Evolutionary conservation across 1,140 invertebrate genomes (phyloP), one percentile per base, ranked within the genome.

Genomic region (Drosophila lini): DNA sequence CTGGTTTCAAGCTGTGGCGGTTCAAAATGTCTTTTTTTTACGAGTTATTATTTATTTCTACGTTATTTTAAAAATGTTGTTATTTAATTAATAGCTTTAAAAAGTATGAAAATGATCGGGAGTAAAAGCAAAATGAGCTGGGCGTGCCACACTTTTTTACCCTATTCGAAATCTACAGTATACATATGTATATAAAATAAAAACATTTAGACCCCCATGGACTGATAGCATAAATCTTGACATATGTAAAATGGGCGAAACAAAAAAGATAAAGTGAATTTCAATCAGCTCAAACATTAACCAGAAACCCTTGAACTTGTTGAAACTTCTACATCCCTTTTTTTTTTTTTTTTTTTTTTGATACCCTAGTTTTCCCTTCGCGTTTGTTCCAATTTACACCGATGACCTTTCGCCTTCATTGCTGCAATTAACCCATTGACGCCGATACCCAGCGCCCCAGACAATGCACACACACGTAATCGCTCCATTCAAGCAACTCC

Each of bases 371-470:
- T 38, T 55, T 38, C 19, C 19, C 52, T 25, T 25, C 8, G 52
- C 19, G 7, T 38, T 61, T 40, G 25, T 52, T 48, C 59, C 74
- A 74, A 75, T 70, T 85, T 64, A 67, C 40, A 52, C 42, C 52
- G 42, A 61, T 80, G 79, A 81, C 79, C 65, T 82, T 79, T 76
- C 62, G 45, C 48, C 58, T 73, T 69, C 74, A 67, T 59, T 31
- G n/a, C 8, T 31, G 67, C 83, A 86, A 86, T 86, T 86, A 80
- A 80, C 44, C 76, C 74, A 86, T 86, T 86, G 78, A 81, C 69
- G 57, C 62, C 74, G 34, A 47, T 41, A 32, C 52, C 44, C 44
- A 56, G 28, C 31, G 34, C 64, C 50, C 59, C 81, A 76, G 73
- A 83, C 64, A 77, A 68, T 53, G 65, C 55, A 60, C 25, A 28